A percentile compares a stretch with the other conserved stretches of the same genome.
phyloP scores from a whole-genome alignment of 2,113 vertebrate genomes.

The rabbit (Oryctolagus cuniculus) region mOryCun1.1 NC_091445.1:8455001-8455500 shows the following conservation, averaged over 20 bases:
- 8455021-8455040: not conserved
- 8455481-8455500: not conserved
- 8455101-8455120: not conserved
- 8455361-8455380: not conserved
- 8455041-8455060: not conserved
- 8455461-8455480: not conserved
- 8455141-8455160: not conserved
- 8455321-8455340: not conserved
- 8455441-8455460: not conserved
- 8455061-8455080: not conserved
- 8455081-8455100: not conserved
- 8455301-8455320: not conserved
- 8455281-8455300: not conserved
- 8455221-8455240: constrained; percentile 3
- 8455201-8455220: not conserved
- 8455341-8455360: not conserved
- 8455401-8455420: not conserved
- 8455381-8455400: not conserved
- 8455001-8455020: not conserved
- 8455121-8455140: not conserved
- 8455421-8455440: not conserved
- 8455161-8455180: not conserved
- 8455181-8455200: not conserved
- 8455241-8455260: not conserved
- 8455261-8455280: not conserved